Base-by-base conservation (phyloP, 2,113 vertebrate species). In the Campylorhamphus procurvoides region DNA sequence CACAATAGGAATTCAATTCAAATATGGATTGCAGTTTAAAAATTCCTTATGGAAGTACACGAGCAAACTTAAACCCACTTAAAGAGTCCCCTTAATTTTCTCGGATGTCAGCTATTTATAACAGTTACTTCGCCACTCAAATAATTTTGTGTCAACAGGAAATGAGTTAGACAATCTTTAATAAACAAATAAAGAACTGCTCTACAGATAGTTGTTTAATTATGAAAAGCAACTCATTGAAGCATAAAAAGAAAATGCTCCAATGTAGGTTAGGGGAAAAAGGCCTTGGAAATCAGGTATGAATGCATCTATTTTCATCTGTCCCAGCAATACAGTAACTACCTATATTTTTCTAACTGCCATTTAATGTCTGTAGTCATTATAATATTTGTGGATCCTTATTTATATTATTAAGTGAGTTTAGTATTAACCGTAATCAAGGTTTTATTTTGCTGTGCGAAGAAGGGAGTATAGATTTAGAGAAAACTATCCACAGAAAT, bases 171-270 rank as follows among this genome's bases (percentile, higher is more conserved):
- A 94, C 79, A 79, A 74, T 88, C 59, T 95, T 91, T 93, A 93
- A 92, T 82, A 95, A 97, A 93, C 68, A 91, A 31, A 92, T 84
- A 85, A 94, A 90, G 52, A 93, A 80, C 60, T 94, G 69, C 56
- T 80, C 17, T 56, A 77, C 59, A 68, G 49, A 68, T 63, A 69
- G 71, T 40, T 87, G 47, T 29, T 93, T 94, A 95, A 88, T 93
- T 92, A 84, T 80, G 60, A 89, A 94, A 83, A 89, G 18, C 16
- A 89, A 68, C 16, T 47, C 44, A 56, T 0, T 56, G 33, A 94
- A 86, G 42, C 79, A 95, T 52, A 64, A 83, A 89, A 64, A 74
- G 47, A 92, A 83, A 91, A 25, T 49, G 40, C 25, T 50, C 74
- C 14, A 71, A 63, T 3, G 20, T 15, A 81, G 29, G 28, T 69